These are phyloP conservation scores for Delia radicum DNA, from an alignment of 1,140 invertebrate genomes.

Conservation along the genomic window DNA sequence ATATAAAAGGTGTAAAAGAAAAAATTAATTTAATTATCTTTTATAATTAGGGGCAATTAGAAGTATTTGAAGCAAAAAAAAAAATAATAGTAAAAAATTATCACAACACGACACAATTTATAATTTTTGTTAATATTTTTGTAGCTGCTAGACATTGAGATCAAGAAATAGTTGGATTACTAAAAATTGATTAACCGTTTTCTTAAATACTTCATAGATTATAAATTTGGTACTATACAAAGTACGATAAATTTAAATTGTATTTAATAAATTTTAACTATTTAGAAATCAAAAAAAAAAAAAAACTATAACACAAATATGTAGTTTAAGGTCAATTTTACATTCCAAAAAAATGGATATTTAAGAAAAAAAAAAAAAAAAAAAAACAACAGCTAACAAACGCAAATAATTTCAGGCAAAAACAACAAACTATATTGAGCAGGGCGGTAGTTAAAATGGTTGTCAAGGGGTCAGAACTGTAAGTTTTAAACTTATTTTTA, in stretches of 20 bases:
- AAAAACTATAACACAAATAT: not conserved
- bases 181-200: not conserved
- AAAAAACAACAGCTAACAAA: not conserved
- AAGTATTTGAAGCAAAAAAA: not conserved
- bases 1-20: not conserved
- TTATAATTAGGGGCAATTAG: not conserved
- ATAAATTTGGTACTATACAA: not conserved
- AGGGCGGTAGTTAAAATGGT: too few species aligned
- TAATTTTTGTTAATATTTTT: not conserved
- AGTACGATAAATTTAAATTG: not conserved
- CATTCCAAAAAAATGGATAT: not conserved
- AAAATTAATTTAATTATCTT: not conserved
- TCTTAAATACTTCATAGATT: not conserved
- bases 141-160: not conserved
- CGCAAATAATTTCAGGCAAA: not conserved
- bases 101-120: not conserved
- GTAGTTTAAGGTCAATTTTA: constrained; percentile 4
- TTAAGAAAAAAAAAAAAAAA: not conserved
- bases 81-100: not conserved
- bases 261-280: not conserved
- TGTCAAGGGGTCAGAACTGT: too few species aligned
- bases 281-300: not conserved
- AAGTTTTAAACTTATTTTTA: too few species aligned
- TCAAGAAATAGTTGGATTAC: not conserved
- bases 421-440: too few species aligned